A percentile compares a stretch with the other conserved stretches of the same genome.
Conservation (phyloP, 2,888 invertebrate genomes). For the Muscina levida region DNA sequence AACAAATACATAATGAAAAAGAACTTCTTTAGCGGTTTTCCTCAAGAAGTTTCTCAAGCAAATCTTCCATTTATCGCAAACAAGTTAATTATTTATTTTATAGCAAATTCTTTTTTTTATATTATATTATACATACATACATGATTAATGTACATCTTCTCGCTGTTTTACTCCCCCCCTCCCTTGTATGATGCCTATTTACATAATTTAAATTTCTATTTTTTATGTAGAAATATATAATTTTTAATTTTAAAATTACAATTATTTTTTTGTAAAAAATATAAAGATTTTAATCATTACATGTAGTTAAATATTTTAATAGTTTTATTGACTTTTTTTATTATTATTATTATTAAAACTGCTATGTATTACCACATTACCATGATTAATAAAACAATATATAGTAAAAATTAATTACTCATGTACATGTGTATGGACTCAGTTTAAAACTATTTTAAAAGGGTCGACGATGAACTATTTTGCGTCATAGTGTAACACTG, state of each 20-base stretch:
- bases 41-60: conserved; percentile 46
- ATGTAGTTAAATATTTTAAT: too few species aligned
- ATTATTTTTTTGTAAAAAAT: conserved; percentile 7
- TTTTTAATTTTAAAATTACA: neutral
- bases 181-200: neutral
- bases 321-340: too few species aligned
- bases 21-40: conserved; percentile 65
- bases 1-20: conserved; percentile 61
- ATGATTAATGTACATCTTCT: neutral
- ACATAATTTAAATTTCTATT: conserved; percentile 37
- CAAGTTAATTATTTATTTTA: conserved; percentile 68
- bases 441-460: too few species aligned
- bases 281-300: too few species aligned
- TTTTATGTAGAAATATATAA: neutral
- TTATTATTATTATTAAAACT: too few species aligned
- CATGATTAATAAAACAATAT: too few species aligned
- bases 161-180: neutral
- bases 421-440: too few species aligned
- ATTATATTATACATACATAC: conserved; percentile 7
- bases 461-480: too few species aligned
- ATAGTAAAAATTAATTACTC: too few species aligned
- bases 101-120: conserved; percentile 37
- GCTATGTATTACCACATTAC: too few species aligned
- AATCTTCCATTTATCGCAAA: conserved; percentile 66
- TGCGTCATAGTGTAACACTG: too few species aligned